Percentiles rank a stretch among this genome's conserved stretches.
Conservation (phyloP, 2,797 vertebrate genomes). For the Champsocephalus esox region DNA sequence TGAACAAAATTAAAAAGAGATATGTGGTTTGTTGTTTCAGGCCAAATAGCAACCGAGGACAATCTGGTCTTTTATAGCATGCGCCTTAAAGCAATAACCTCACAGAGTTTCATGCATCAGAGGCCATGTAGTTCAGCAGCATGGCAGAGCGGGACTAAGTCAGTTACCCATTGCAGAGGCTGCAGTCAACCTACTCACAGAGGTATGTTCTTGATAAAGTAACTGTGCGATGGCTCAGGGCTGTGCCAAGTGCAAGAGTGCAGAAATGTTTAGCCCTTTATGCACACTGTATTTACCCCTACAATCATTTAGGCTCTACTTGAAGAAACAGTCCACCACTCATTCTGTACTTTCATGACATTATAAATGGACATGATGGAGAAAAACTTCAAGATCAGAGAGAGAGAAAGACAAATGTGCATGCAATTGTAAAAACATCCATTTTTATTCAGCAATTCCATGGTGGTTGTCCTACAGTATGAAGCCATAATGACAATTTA, state of each 20-base stretch:
- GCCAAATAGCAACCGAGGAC: slow-evolving; percentile 30
- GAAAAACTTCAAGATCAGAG: not conserved
- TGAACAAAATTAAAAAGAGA: slow-evolving; percentile 62
- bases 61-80: slow-evolving; percentile 48
- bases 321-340: slow-evolving; percentile 2
- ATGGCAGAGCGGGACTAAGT: slow-evolving; percentile 21
- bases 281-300: not conserved
- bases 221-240: slow-evolving; percentile 1
- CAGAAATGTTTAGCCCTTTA: slow-evolving; percentile 22
- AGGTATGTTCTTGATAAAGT: slow-evolving; percentile 19
- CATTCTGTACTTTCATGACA: not conserved
- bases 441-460: not conserved
- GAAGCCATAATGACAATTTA: not conserved
- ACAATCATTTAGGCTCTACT: slow-evolving; percentile 2
- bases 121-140: slow-evolving; percentile 17
- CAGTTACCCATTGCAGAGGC: slow-evolving; percentile 22
- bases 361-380: not conserved
- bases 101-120: slow-evolving; percentile 16
- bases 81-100: slow-evolving; percentile 44
- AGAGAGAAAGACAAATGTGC: not conserved
- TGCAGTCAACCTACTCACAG: slow-evolving; percentile 16
- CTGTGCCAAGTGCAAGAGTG: slow-evolving; percentile 10
- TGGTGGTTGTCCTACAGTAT: not conserved
- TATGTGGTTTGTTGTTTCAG: slow-evolving; percentile 50
- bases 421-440: not conserved